phyloP scores from a whole-genome alignment of 37 sponge, comb jelly and placozoan species.

The Halichondria panicea region DNA sequence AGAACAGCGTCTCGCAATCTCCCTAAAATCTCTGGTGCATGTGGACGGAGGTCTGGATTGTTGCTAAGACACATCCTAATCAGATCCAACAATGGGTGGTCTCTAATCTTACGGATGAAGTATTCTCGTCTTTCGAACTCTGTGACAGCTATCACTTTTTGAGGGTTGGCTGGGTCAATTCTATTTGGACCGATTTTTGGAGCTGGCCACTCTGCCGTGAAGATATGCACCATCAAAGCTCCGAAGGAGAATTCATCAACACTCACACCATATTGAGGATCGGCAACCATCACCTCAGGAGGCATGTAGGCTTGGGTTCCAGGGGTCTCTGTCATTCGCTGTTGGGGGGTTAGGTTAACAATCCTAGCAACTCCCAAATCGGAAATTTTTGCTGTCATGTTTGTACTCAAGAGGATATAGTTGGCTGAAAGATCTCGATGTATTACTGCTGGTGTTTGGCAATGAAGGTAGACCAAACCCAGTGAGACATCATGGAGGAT shows the following conservation, averaged over 20 bases:
- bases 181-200: not conserved
- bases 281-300: too few relatives aligned
- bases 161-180: not conserved
- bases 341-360: not conserved
- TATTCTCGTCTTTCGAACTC: not conserved
- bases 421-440: conserved; percentile 51
- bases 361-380: conserved; percentile 38
- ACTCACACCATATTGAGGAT: conserved; percentile 2
- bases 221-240: conserved; percentile 23
- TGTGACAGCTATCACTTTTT: not conserved
- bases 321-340: conserved; percentile 17
- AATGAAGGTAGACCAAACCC: too few relatives aligned
- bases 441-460: conserved; percentile 15
- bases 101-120: not conserved
- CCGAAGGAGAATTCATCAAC: conserved; percentile 54
- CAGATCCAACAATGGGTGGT: conserved; percentile 8
- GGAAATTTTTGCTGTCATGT: conserved; percentile 40
- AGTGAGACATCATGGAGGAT: too few relatives aligned
- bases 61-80: conserved; percentile 1
- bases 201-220: conserved; percentile 21
- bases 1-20: too few relatives aligned
- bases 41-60: not conserved
- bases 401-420: conserved; percentile 23
- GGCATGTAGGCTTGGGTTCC: conserved; percentile 32
- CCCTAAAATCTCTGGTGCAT: conserved; percentile 1